Evolutionary conservation across 2,113 vertebrate genomes (phyloP).

Genomic region (Heterotis niloticus): DNA sequence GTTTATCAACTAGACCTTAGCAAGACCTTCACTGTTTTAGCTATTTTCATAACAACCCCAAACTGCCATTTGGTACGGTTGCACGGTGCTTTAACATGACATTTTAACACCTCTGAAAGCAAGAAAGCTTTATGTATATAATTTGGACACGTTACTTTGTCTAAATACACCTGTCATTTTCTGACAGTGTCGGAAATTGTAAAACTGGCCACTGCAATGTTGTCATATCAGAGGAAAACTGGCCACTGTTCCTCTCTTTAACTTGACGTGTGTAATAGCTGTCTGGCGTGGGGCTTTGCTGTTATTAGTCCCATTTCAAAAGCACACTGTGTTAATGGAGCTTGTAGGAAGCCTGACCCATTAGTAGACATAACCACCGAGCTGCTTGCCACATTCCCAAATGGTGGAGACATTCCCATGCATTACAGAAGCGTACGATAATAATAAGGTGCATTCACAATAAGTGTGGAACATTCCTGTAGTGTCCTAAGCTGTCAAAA

Average conservation of each 20-base stretch:
- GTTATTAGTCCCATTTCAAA: background rate
- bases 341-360: background rate
- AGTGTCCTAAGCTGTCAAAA: slow-evolving; percentile 1
- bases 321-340: background rate
- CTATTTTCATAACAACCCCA: too few relatives aligned
- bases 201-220: background rate
- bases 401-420: background rate
- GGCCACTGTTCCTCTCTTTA: background rate
- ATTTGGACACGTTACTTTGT: background rate
- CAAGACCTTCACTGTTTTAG: too few relatives aligned
- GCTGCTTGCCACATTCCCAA: background rate
- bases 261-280: background rate
- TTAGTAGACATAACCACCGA: background rate
- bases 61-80: too few relatives aligned
- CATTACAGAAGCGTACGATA: too few relatives aligned
- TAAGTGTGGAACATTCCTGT: background rate
- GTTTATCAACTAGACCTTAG: too few relatives aligned
- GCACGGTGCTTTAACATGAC: too few relatives aligned
- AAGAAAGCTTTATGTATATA: background rate
- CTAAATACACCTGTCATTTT: background rate
- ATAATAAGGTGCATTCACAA: too few relatives aligned
- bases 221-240: background rate
- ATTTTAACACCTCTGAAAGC: background rate
- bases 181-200: background rate
- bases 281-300: background rate